A percentile compares a stretch with the other conserved stretches of the same genome.
Conservation (phyloP, 2,797 vertebrate species). For the Chromobotia macracanthus region DNA sequence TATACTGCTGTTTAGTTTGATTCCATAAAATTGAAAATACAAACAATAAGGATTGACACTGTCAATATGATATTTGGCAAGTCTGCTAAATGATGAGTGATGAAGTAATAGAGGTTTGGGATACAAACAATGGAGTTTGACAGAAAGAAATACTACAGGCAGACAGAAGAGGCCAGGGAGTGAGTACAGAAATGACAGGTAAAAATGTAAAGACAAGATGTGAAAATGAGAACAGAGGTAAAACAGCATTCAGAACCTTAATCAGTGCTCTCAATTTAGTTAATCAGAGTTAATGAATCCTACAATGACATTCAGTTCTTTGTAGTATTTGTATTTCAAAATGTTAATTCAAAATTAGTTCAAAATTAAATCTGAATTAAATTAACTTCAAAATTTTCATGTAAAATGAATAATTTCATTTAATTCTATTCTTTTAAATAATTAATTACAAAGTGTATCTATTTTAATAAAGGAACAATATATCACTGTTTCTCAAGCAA, state of each 20-base stretch:
- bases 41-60: conserved; percentile 22
- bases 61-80: conserved; percentile 76
- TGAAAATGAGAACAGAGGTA: background rate
- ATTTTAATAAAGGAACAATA: conserved; percentile 8
- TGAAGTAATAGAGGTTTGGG: conserved; percentile 67
- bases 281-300: background rate
- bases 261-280: background rate
- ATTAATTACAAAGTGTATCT: background rate
- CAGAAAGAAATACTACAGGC: background rate
- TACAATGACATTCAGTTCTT: background rate
- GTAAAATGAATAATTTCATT: background rate
- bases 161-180: conserved; percentile 29
- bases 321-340: background rate
- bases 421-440: background rate
- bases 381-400: too few species aligned
- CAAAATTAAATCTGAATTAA: too few species aligned
- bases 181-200: conserved; percentile 22
- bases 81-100: conserved; percentile 81
- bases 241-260: background rate
- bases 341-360: too few species aligned
- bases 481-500: conserved; percentile 1
- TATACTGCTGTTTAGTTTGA: conserved; percentile 24
- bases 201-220: conserved; percentile 12
- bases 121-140: conserved; percentile 42
- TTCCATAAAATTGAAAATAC: conserved; percentile 24